phyloP scores from a whole-genome alignment of 2,113 vertebrate species.

The Gavialis gangeticus region DNA sequence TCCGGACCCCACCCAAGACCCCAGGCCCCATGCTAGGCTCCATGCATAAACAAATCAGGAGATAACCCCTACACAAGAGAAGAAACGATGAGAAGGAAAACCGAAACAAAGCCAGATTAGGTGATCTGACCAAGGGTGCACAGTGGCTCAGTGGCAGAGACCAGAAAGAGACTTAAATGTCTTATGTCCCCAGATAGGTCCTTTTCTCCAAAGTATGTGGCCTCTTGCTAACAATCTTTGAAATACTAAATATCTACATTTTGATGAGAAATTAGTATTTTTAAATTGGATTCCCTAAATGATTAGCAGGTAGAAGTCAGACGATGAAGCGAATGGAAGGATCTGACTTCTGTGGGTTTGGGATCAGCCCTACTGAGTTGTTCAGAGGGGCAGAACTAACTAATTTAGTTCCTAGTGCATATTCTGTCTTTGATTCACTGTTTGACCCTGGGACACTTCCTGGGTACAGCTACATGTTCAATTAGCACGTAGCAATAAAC shows the following conservation, averaged over 20 bases:
- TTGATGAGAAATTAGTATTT: constrained; percentile 23
- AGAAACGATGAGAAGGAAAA: background rate
- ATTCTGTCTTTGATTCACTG: background rate
- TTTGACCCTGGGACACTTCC: no score
- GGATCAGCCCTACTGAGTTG: background rate
- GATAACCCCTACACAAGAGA: background rate
- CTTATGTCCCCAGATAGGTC: background rate
- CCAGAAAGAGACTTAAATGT: background rate
- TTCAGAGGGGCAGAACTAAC: background rate
- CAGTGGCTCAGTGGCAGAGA: background rate
- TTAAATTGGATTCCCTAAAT: background rate
- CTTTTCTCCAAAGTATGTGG: background rate
- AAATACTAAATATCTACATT: background rate
- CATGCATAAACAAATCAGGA: background rate
- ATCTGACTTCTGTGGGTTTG: fast-evolving
- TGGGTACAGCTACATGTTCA: no score
- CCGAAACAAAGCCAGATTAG: background rate
- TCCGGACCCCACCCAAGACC: background rate
- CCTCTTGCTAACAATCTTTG: constrained; percentile 3
- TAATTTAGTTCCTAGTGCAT: fast-evolving
- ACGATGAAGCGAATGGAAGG: background rate
- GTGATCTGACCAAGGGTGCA: background rate
- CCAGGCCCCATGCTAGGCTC: background rate
- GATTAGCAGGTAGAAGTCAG: background rate
- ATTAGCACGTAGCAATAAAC: no score